Conservation (phyloP, 2,888 invertebrate genomes). For the Poecilobothrus nobilitatus region DNA sequence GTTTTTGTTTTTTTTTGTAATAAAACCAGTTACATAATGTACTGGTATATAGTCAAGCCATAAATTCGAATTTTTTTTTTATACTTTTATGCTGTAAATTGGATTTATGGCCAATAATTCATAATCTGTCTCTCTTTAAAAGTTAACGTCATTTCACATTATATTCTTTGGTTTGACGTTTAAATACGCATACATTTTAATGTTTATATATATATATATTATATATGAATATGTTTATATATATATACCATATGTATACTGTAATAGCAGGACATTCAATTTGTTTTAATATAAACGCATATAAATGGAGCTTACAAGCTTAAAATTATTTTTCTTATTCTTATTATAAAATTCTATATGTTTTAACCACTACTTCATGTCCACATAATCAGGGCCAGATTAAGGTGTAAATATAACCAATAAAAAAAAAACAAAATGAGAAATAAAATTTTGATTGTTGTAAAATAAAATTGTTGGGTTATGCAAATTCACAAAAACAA, state of each 20-base stretch:
- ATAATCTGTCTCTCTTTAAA: slow-evolving; percentile 19
- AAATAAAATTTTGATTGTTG: too few species aligned
- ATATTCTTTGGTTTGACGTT: neutral
- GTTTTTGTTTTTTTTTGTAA: too few species aligned
- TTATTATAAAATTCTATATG: too few species aligned
- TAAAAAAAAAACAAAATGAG: too few species aligned
- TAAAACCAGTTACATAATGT: neutral
- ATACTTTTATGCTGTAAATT: slow-evolving; percentile 23
- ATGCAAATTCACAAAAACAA: too few species aligned
- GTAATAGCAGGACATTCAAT: neutral
- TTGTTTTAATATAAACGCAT: slow-evolving; percentile 1
- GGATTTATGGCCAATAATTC: slow-evolving; percentile 27
- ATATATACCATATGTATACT: neutral
- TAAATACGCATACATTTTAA: neutral
- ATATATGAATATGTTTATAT: neutral
- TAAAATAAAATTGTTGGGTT: too few species aligned
- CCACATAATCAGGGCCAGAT: too few species aligned
- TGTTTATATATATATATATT: neutral
- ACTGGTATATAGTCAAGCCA: too few species aligned
- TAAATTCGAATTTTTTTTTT: neutral
- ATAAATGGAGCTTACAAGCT: neutral
- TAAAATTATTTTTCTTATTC: too few species aligned
- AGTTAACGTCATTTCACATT: neutral
- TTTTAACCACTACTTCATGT: too few species aligned
- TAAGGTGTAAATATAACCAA: too few species aligned